Evolutionary conservation across 2,113 vertebrate species (phyloP), one percentile per base, ranked within the genome.

Genomic region (Rhinichthys klamathensis): DNA sequence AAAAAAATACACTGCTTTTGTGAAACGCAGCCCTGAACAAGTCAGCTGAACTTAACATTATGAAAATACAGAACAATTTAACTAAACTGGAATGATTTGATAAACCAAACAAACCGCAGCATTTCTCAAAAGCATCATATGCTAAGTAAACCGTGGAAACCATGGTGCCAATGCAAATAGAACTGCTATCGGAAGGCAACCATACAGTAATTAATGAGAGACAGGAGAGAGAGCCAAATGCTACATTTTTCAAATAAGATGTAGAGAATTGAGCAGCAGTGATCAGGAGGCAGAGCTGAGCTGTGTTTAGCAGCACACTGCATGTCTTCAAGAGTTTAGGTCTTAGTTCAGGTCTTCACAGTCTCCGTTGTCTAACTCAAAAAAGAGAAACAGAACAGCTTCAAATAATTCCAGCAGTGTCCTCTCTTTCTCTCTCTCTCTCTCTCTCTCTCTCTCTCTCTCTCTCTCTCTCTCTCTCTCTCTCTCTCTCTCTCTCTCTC

Each of bases 341-440:
- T 51, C 49, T 13, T 49, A 16, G 18, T 21, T 56, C 11, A 46
- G n/a, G 16, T 44, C 60, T 11, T 30, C n/a, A 46, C 23, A 1
- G 21, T 38, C 23, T 61, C 56, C 11, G 30, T 80, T 80, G 78
- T n/a, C 58, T 30, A 63, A 41, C 58, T 65, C 15, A 30, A 80
- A 63, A 80, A 80, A 7, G 63, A 65, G 9, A n/a, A 80, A 61
- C 23, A 60, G 32, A 78, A 46, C 58, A 63, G 58, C 38, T 63
- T 65, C n/a, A 63, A 27, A 61, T 44, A 44, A 61, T 61, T 79
- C 23, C 74, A 76, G 51, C 74, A 82, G 49, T 77, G 23, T 81
- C 46, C 35, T 44, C 63, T 27, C 70, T 44, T 15, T 12, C 16
- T 58, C 27, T 69, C 27, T 30, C 38, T 78, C 65, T 35, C 35